Conservation (phyloP, 1,140 invertebrate species). For the Drosophila tropicalis region DNA sequence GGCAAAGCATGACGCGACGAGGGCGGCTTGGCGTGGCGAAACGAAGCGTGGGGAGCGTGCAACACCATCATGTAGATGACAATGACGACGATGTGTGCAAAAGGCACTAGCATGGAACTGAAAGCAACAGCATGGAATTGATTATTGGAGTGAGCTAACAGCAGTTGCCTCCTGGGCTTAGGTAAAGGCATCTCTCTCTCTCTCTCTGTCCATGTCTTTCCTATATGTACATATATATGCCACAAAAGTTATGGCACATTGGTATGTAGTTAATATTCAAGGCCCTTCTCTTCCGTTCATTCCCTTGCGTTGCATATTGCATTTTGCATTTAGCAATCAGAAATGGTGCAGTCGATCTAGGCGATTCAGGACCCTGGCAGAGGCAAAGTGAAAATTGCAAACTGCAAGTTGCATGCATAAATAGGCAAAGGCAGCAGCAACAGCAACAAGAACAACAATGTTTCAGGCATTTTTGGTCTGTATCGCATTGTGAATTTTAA, state of each 20-base stretch:
- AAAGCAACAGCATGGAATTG: constrained; percentile 57
- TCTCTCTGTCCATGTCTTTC: not conserved
- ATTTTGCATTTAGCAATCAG: constrained; percentile 39
- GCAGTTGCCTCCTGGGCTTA: constrained; percentile 15
- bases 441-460: not conserved
- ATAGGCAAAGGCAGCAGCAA: constrained; percentile 34
- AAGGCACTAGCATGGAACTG: constrained; percentile 53
- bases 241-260: constrained; percentile 52
- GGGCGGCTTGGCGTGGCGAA: not conserved
- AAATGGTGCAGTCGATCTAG: constrained; percentile 15
- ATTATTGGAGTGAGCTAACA: constrained; percentile 44
- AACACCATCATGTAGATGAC: constrained; percentile 5
- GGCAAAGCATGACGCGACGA: not conserved
- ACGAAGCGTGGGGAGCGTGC: constrained; percentile 14
- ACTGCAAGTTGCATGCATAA: constrained; percentile 55
- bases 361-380: not conserved
- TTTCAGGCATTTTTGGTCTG: constrained; percentile 21
- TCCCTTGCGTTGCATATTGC: constrained; percentile 35
- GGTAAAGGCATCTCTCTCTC: not conserved
- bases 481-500: constrained; percentile 11
- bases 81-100: constrained; percentile 30
- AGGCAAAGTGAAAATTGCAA: constrained; percentile 47
- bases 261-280: constrained; percentile 56
- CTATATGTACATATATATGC: constrained; percentile 17
- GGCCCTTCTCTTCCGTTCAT: constrained; percentile 35